phyloP scores from a whole-genome alignment of 2,888 invertebrate genomes.

The Tricholauxania praeusta region DNA sequence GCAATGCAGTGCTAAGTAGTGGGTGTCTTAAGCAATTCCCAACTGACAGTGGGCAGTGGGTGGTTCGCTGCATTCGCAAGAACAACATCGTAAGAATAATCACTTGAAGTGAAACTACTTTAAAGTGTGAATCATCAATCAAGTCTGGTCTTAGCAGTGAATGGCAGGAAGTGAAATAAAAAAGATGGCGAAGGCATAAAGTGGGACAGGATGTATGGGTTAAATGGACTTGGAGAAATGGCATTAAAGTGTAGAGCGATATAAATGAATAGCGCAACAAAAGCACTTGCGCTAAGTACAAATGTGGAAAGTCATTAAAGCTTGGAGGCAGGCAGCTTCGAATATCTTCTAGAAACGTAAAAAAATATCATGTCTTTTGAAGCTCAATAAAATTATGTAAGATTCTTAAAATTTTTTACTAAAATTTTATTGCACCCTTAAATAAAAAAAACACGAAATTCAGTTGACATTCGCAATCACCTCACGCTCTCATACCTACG shows the following conservation, averaged over 20 bases:
- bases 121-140: slow-evolving; percentile 41
- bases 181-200: not conserved
- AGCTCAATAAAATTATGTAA: too few relatives aligned
- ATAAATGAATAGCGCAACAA: slow-evolving; percentile 2
- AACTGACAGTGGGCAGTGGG: not conserved
- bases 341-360: too few relatives aligned
- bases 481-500: too few relatives aligned
- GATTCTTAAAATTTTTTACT: too few relatives aligned
- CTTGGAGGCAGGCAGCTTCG: too few relatives aligned
- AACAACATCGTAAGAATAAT: slow-evolving; percentile 34
- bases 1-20: slow-evolving; percentile 9
- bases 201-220: not conserved
- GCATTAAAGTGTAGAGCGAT: not conserved
- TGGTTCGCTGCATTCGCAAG: not conserved
- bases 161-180: not conserved
- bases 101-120: slow-evolving; percentile 39
- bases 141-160: slow-evolving; percentile 2
- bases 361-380: too few relatives aligned
- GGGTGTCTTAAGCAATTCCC: not conserved
- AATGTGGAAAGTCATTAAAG: too few relatives aligned
- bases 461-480: too few relatives aligned
- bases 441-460: too few relatives aligned
- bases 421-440: too few relatives aligned
- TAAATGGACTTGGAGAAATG: not conserved
- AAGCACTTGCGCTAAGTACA: too few relatives aligned